Evolutionary conservation across 2,888 invertebrate genomes (phyloP), one percentile per base, ranked within the genome.

Genomic region (Cantharis rufa): DNA sequence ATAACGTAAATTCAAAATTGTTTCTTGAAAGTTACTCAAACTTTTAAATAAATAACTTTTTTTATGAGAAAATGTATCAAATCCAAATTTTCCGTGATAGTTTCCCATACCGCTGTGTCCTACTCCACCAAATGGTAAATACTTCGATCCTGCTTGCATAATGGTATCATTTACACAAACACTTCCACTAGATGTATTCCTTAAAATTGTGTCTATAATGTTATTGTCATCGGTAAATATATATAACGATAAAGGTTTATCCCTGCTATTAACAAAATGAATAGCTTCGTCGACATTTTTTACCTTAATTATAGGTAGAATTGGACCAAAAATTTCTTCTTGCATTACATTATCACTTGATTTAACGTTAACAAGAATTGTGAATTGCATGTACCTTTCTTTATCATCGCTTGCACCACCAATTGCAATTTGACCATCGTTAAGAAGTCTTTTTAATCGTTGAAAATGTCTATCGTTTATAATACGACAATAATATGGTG

Each of bases 311-410:
- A 99, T 94, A 0, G 99, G 99, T 80, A 99, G 90, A 83, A 99
- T 92, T 5, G 99, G 99, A 0, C 99, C 99, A 88, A 99, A 99
- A 83, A 99, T 97, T 91, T 99, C 99, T 82, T 98, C 94, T 81
- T 93, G 91, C 95, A 96, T 95, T 4, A 95, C 87, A 62, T 92
- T 91, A 89, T 98, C 97, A 1, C 90, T 89, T 0, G 91, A 88
- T 72, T 92, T 91, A 0, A 97, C 94, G 86, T 97, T 93, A 15
- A 91, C 87, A 70, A 95, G 82, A 77, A 98, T 90, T 0, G 98
- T 98, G 2, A 98, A 98, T 72, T 94, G 92, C 80, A 98, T 95
- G 87, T 90, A 98, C 77, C 90, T 91, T 80, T 96, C 95, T 24
- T 89, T 88, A 0, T 93, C 89, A 86, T 97, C 94, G 74, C 89